Evolutionary conservation across 2,888 invertebrate species (phyloP).

Genomic region (Corythucha ciliata): DNA sequence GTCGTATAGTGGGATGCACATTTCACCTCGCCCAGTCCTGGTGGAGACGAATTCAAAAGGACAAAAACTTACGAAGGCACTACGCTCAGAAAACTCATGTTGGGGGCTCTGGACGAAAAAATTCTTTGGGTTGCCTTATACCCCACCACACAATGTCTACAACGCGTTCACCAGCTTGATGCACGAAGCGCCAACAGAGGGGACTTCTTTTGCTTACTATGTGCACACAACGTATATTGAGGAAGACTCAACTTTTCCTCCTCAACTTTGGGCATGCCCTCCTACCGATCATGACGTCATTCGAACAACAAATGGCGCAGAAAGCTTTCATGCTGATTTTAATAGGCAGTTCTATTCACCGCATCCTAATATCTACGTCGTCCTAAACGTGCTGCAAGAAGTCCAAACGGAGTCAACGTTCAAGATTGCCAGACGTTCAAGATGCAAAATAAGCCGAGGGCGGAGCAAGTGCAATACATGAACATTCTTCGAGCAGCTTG

Average conservation of each 20-base stretch:
- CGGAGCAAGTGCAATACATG: conserved; percentile 9
- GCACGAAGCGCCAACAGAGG: conserved; percentile 4
- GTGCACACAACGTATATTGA: conserved; percentile 5
- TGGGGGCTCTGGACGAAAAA: too few species aligned
- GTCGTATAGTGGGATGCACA: too few species aligned
- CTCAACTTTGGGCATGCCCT: too few species aligned
- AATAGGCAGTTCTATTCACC: background rate
- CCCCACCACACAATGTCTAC: background rate
- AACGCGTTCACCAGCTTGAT: conserved; percentile 5
- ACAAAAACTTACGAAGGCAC: background rate
- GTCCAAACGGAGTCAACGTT: conserved; percentile 3
- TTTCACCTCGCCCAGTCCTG: background rate
- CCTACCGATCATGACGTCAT: background rate
- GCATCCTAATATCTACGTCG: conserved; percentile 4
- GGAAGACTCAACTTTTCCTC: background rate
- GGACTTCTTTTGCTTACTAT: conserved; percentile 6
- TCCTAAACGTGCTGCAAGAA: conserved; percentile 1
- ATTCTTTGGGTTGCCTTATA: background rate
- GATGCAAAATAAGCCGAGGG: background rate
- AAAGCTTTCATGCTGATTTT: conserved; percentile 5
- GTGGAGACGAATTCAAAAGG: background rate
- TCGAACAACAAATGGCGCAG: background rate
- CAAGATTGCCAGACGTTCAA: conserved; percentile 7
- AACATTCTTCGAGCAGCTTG: conserved; percentile 3
- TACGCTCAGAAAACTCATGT: background rate